A percentile compares a stretch with the other conserved stretches of the same genome.
Conservation (phyloP, 2,888 invertebrate genomes). For the Sesia bembeciformis region DNA sequence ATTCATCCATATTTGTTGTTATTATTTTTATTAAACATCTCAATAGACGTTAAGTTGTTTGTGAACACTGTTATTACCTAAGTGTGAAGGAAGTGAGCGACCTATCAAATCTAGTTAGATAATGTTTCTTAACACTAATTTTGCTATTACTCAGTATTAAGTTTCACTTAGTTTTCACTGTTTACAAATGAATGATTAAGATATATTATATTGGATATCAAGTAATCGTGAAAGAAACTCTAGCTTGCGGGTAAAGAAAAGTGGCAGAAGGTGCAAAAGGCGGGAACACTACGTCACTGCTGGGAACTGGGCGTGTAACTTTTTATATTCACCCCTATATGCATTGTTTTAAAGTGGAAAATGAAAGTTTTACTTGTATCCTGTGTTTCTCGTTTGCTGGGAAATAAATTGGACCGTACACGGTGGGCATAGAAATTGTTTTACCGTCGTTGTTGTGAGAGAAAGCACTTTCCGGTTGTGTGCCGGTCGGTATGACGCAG, state of each 20-base stretch:
- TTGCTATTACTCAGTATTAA: slow-evolving; percentile 15
- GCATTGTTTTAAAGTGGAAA: slow-evolving; percentile 30
- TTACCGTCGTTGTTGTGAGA: slow-evolving; percentile 36
- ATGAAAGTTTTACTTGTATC: slow-evolving; percentile 13
- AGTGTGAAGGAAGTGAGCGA: too few species aligned
- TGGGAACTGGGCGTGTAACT: slow-evolving; percentile 8
- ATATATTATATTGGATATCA: slow-evolving; percentile 28
- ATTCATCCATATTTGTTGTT: too few species aligned
- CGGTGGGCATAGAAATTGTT: slow-evolving; percentile 30
- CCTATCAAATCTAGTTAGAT: too few species aligned
- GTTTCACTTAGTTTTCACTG: slow-evolving; percentile 40
- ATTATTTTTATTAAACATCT: too few species aligned
- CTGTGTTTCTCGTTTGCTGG: slow-evolving; percentile 1
- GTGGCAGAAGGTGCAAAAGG: slow-evolving; percentile 36
- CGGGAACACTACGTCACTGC: slow-evolving; percentile 46
- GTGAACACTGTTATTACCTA: too few species aligned
- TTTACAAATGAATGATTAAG: slow-evolving; percentile 4
- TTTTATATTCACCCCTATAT: slow-evolving; percentile 29
- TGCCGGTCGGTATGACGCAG: slow-evolving; percentile 62
- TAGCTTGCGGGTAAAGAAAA: slow-evolving; percentile 47
- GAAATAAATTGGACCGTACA: slow-evolving; percentile 9
- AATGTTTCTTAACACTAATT: background rate
- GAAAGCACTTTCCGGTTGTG: slow-evolving; percentile 71
- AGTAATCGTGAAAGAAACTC: slow-evolving; percentile 42
- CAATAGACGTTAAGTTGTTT: too few species aligned